Evolutionary conservation across 2,888 invertebrate species (phyloP).

Genomic region (Xanthia icteritia): DNA sequence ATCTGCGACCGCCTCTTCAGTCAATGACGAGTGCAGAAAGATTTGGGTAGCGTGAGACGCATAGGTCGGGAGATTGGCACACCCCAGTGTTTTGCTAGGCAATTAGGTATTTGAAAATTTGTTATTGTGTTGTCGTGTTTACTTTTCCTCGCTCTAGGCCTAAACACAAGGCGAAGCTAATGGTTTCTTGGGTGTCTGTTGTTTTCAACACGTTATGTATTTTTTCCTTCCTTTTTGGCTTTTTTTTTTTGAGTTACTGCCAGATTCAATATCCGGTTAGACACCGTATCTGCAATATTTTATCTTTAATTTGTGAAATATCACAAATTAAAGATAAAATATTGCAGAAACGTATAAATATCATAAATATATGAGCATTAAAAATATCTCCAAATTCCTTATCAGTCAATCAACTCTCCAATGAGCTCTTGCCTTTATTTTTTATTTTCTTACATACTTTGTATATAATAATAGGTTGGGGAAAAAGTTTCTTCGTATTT

Average conservation of each 20-base stretch:
- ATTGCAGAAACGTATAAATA: no score
- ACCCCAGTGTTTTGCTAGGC: conserved; percentile 73
- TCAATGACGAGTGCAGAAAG: conserved; percentile 53
- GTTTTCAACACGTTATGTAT: conserved; percentile 27
- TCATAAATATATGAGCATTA: no score
- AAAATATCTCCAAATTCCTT: conserved; percentile 8
- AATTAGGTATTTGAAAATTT: conserved; percentile 30
- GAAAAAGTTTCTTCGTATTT: no score
- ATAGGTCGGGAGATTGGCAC: conserved; percentile 83
- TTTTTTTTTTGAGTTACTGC: conserved; percentile 27
- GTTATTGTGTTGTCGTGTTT: conserved; percentile 43
- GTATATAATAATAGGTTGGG: no score
- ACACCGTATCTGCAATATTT: not conserved
- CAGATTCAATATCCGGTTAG: conserved; percentile 43
- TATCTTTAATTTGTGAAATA: conserved; percentile 3
- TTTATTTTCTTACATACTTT: no score
- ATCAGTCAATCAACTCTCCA: conserved; percentile 3
- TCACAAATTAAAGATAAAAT: no score
- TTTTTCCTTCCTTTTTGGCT: conserved; percentile 14
- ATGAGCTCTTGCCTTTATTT: no score
- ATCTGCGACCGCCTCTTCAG: conserved; percentile 47
- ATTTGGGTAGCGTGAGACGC: conserved; percentile 68
- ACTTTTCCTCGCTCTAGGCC: conserved; percentile 53
- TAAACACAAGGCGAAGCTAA: conserved; percentile 39
- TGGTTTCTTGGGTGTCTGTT: conserved; percentile 34